Conservation (phyloP, 2,113 vertebrate species). For the Platanista minor region DNA sequence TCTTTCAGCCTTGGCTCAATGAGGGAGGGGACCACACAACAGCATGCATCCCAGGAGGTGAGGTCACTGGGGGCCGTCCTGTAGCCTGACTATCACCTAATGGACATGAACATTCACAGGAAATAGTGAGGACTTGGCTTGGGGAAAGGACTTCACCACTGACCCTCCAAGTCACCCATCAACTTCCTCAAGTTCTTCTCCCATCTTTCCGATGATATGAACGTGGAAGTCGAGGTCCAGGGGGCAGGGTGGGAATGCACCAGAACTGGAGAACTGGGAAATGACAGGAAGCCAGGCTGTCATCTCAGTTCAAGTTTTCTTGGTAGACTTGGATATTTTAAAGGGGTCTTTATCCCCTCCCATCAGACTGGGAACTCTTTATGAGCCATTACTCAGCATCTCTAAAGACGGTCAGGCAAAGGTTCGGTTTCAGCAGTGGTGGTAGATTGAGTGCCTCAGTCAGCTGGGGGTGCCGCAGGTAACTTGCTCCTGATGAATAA, state of each 20-base stretch:
- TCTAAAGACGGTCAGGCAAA: neutral
- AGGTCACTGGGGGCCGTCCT: rapidly evolving
- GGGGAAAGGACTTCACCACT: neutral
- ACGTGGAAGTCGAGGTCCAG: rapidly evolving
- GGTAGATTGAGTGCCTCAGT: rapidly evolving
- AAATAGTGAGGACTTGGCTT: neutral
- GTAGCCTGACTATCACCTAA: rapidly evolving
- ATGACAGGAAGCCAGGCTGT: neutral
- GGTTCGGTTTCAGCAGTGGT: neutral
- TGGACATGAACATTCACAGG: rapidly evolving
- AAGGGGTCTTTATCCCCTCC: neutral
- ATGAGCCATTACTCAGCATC: rapidly evolving
- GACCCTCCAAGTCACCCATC: neutral
- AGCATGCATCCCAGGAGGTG: rapidly evolving
- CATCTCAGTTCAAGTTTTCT: neutral
- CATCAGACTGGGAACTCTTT: neutral
- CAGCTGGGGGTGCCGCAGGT: neutral
- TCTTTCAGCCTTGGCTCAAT: neutral
- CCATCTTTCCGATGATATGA: neutral
- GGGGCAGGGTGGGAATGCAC: neutral
- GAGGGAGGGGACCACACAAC: neutral
- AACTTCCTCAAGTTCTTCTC: neutral
- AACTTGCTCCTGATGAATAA: neutral
- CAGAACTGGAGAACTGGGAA: neutral
- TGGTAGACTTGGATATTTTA: neutral